Base-by-base conservation (phyloP, 2,888 invertebrate species). In the Caradrina clavipalpis region DNA sequence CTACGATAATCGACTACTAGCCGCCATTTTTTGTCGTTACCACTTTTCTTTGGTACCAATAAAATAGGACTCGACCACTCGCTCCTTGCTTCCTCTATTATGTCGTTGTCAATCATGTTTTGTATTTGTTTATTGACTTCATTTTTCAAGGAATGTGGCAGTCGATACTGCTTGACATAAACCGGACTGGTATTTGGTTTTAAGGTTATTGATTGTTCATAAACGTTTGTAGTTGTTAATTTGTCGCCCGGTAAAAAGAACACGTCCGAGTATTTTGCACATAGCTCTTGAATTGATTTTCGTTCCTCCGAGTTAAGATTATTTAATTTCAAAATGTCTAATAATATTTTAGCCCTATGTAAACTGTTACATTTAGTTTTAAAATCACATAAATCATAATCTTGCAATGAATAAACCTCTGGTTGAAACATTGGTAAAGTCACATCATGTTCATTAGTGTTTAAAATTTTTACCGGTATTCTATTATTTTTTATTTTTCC, bases 111-210 rank as follows among this genome's bases (percentile, higher is more conserved):
- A 17, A 53, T 53, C 17, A 26, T 53, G 1, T 53, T 53, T 26
- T 53, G 17, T 26, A 53, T 53, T 17, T 53, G 26, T 5, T 5
- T 26, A 26, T 2, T 5, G 2, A 26, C 5, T 26, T 26, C 26
- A 2, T 2, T 2, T 26, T 26, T 26, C 5, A 26, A 26, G 2
- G 26, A 2, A 4, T 26, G 26, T 4, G 26, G 26, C 5, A 26
- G 5, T 26, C 26, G 2, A 26, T 26, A 26, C 5, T 2, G 26
- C 5, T 26, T 26, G 2, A 26, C 26, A 54, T 31, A 54, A 53
- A 31, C 31, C 31, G 54, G 54, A 31, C 31, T 54, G 11, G n/a
- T 31, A 31, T 31, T 54, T n/a, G 54, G 54, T 54, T 54, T 54
- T 5, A 54, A 10, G 2, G 31, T 31, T 54, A 54, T 54, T 8